Conservation (phyloP, 2,888 invertebrate species). For the Dasypogon diadema region DNA sequence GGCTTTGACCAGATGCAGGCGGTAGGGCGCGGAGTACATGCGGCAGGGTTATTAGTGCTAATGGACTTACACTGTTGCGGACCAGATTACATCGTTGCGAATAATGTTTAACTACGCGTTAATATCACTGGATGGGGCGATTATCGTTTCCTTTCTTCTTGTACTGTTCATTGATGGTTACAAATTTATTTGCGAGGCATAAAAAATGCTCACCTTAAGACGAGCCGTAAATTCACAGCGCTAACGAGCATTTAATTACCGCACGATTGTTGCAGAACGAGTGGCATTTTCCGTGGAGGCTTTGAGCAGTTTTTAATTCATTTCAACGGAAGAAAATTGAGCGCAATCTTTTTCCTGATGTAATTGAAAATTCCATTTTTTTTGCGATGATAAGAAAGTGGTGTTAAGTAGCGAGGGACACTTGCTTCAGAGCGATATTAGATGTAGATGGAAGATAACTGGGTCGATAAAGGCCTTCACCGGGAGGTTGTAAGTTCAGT, state of each 20-base stretch:
- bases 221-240: neutral
- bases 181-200: neutral
- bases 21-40: neutral
- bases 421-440: too few relatives aligned
- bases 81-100: conserved; percentile 33
- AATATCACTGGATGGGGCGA: conserved; percentile 24
- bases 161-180: neutral
- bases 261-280: neutral
- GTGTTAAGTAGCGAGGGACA: too few relatives aligned
- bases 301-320: too few relatives aligned
- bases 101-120: conserved; percentile 44
- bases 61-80: conserved; percentile 38
- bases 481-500: too few relatives aligned
- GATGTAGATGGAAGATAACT: too few relatives aligned
- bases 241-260: neutral
- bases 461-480: too few relatives aligned
- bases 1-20: neutral
- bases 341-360: too few relatives aligned
- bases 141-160: conserved; percentile 12
- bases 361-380: too few relatives aligned
- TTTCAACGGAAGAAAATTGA: too few relatives aligned
- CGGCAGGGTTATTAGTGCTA: conserved; percentile 18
- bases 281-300: too few relatives aligned
- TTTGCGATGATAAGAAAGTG: too few relatives aligned
- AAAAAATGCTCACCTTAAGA: neutral